Percentiles rank a stretch among this genome's conserved stretches.
These are phyloP conservation scores for Ctenicera cuprea DNA, from an alignment of 2,888 invertebrate genomes.

Conservation along the genomic window DNA sequence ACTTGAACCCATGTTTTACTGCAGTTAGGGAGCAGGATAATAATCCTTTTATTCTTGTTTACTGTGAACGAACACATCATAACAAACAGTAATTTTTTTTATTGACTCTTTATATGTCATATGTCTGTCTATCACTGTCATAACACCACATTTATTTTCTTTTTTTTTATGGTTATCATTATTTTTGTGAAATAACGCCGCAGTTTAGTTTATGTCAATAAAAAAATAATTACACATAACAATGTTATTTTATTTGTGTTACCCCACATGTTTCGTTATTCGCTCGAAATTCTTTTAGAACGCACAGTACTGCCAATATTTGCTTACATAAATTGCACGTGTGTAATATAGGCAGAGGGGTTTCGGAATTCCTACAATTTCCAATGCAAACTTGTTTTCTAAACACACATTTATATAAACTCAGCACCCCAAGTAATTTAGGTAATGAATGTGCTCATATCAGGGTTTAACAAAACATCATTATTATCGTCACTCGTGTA, in stretches of 20 bases:
- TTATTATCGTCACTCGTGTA: not conserved
- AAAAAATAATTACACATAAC: no score
- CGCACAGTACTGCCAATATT: no score
- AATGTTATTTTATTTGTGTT: no score
- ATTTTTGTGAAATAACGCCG: no score
- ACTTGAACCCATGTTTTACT: slow-evolving; percentile 6
- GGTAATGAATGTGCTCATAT: slow-evolving; percentile 15
- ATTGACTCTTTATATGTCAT: no score
- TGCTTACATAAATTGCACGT: not conserved
- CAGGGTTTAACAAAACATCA: slow-evolving; percentile 10
- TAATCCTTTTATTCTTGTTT: slow-evolving; percentile 10
- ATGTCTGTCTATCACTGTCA: no score
- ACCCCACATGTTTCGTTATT: no score
- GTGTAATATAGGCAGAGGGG: not conserved
- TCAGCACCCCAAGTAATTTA: slow-evolving; percentile 12
- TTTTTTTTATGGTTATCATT: no score
- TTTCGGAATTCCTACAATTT: not conserved
- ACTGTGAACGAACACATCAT: not conserved
- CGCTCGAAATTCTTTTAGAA: no score
- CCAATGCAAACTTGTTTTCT: not conserved
- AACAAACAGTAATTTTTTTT: no score
- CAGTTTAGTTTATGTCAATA: no score
- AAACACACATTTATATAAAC: slow-evolving; percentile 9
- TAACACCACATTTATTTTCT: no score
- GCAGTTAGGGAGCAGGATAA: slow-evolving; percentile 10